A percentile compares a stretch with the other conserved stretches of the same genome.
These are phyloP conservation scores for Hermodice carunculata DNA, from an alignment of 2,888 invertebrate species.

Conservation along the genomic window DNA sequence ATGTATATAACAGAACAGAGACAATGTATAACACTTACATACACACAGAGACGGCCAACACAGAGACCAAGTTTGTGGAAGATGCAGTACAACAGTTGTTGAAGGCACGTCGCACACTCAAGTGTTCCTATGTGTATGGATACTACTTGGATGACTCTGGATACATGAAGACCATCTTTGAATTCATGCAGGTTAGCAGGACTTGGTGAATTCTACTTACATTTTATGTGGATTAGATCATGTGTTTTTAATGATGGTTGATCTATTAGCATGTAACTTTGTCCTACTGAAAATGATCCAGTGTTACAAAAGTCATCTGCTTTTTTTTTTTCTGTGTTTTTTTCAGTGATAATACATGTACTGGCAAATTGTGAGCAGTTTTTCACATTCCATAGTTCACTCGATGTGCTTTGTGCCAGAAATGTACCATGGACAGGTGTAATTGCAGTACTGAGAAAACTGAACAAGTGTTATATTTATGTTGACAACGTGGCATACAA, in stretches of 20 bases:
- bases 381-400: no score
- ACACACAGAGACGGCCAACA: constrained; percentile 64
- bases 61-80: constrained; percentile 74
- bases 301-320: no score
- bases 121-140: constrained; percentile 79
- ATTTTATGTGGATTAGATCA: neutral
- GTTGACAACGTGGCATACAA: no score
- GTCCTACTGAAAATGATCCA: no score
- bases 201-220: neutral
- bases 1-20: neutral
- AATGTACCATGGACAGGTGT: no score
- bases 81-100: constrained; percentile 77
- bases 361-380: no score
- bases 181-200: constrained; percentile 77
- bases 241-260: neutral
- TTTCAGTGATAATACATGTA: no score
- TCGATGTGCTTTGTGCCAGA: no score
- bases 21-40: neutral
- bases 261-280: neutral
- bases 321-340: no score
- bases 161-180: constrained; percentile 78
- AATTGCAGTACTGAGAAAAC: no score
- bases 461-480: no score
- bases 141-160: constrained; percentile 77
- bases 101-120: constrained; percentile 76